Base-by-base conservation (phyloP, 2,113 vertebrate genomes). In the Siniperca knerii region DNA sequence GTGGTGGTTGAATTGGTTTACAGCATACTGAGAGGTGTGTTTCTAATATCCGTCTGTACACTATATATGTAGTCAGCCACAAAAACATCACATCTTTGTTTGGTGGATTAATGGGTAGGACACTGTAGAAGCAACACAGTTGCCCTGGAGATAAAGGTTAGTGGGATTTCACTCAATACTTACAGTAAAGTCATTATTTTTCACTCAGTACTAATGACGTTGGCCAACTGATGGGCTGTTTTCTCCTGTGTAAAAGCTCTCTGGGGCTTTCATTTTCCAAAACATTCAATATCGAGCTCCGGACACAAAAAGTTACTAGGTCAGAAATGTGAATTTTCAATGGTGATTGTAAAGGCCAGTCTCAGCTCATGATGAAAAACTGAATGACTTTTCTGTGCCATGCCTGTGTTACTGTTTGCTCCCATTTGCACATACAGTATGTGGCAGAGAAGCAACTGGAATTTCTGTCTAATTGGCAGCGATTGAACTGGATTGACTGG, bases 101-200 rank as follows among this genome's bases (percentile, higher is more conserved):
- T 75, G 60, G 76, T 82, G 83, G 79, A 83, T 90, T 78, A 91
- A 82, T 67, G 73, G 62, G 33, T 40, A 48, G 68, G 75, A 21
- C 20, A 77, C 55, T 33, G 54, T 11, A 75, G 67, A 75, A 44
- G 74, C 62, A 67, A 33, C 40, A 58, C 77, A 76, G 16, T 81
- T 90, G 86, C 89, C 93, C 91, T 40, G 15, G 57, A 90, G 86
- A 78, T 71, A 90, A 86, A 93, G 90, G 90, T 92, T 91, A 90
- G 86, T 83, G 54, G 83, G 40, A 29, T 82, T 89, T 82, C 78
- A 89, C 75, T 92, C 92, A 79, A 90, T 92, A 87, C 48, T 66
- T 87, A 82, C 81, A 89, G 86, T 87, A 46, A 40, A 84, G 83
- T 87, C 87, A 79, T 90, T 93, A 84, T 75, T 90, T 92, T 78